Percentiles rank a stretch among this genome's conserved stretches.
Conservation (phyloP, 1,140 invertebrate genomes). For the Zaprionus inermis region DNA sequence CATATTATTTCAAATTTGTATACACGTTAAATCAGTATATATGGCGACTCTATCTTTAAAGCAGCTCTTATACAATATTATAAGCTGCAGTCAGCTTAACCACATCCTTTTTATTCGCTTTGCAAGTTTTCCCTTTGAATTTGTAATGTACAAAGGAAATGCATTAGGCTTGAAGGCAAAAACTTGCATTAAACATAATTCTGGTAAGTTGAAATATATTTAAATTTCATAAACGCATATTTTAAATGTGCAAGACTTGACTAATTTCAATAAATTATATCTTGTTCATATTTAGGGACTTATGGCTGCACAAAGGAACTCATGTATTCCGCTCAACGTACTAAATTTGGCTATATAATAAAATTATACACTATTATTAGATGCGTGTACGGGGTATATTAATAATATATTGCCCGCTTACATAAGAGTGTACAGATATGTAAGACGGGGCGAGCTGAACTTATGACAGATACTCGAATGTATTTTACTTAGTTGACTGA, state of each 20-base stretch:
- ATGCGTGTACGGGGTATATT: slow-evolving; percentile 12
- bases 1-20: no score
- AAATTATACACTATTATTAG: slow-evolving; percentile 9
- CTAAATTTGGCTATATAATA: slow-evolving; percentile 7
- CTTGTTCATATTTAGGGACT: no score
- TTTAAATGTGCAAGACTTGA: no score
- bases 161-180: not conserved
- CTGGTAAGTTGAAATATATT: no score
- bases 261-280: no score
- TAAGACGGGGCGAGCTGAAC: slow-evolving; percentile 11
- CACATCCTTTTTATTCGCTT: not conserved
- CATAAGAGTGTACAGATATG: slow-evolving; percentile 3
- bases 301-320: no score
- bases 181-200: no score
- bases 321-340: not conserved
- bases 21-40: no score
- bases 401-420: slow-evolving; percentile 15
- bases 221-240: no score
- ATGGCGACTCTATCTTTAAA: not conserved
- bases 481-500: slow-evolving; percentile 68
- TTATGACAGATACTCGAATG: slow-evolving; percentile 28
- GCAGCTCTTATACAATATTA: not conserved
- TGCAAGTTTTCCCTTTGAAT: not conserved
- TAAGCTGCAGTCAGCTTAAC: slow-evolving; percentile 4
- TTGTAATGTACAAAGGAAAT: not conserved